Base-by-base conservation (phyloP, 1,140 invertebrate genomes). In the Maconellicoccus hirsutus region DNA sequence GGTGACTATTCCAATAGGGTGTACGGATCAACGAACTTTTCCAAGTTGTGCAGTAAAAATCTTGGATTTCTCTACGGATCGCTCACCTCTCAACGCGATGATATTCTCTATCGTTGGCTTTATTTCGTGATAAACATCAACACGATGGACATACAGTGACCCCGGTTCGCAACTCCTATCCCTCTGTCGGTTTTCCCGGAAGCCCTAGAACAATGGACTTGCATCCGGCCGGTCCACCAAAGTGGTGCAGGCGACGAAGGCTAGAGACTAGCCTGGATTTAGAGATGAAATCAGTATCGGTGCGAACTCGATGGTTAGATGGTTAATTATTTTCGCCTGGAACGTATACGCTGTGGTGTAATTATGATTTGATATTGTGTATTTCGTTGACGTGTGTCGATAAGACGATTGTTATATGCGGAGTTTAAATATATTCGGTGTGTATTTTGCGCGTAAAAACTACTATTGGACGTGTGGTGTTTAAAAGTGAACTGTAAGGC, bases 201-300 rank as follows among this genome's bases (percentile, higher is more conserved):
- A 66, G 61, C 25, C 21, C 61, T 26, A 26, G 61, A 66, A 66
- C 61, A 66, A 66, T 66, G 61, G 61, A 66, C 61, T 66, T 16
- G 25, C 25, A 25, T 66, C 61, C 61, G 61, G 61, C 61, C 16
- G 21, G 61, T 66, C 61, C 61, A 66, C 61, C 61, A 66, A 66
- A 66, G 61, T 66, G 61, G 61, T 66, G 61, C 61, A 66, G 21
- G 19, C 61, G 61, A 66, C 61, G 61, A 66, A 66, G 61, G 61
- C 61, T 66, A 26, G 61, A 66, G 61, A 66, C 61, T 66, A 66
- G 61, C 61, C 61, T 66, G 61, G 61, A 66, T 66, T 66, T 19
- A 22, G 22, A 66, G 4, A 23, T 23, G 10, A 66, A 23, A 66
- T 66, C 10, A 26, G 21, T 23, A 66, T 23, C 61, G 22, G 22